Percentiles rank a stretch among this genome's conserved stretches.
Conservation (phyloP, 2,113 vertebrate genomes). For the Gasterosteus aculeatus region DNA sequence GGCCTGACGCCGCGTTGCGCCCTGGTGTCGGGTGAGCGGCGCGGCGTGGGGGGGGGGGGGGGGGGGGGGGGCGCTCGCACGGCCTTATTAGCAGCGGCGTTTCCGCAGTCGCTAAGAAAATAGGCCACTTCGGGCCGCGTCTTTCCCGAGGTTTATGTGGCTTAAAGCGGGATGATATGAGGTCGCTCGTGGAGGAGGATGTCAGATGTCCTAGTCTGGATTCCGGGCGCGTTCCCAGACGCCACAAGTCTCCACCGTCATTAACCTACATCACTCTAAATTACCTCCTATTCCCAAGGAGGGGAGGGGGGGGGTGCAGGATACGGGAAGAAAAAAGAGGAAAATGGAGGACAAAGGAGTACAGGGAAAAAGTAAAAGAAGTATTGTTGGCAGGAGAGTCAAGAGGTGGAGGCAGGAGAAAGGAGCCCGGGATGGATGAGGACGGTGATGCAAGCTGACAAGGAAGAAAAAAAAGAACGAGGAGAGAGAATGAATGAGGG, state of each 20-base stretch:
- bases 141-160: slow-evolving; percentile 5
- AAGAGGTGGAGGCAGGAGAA: slow-evolving; percentile 31
- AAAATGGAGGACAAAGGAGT: slow-evolving; percentile 42
- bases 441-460: slow-evolving; percentile 63
- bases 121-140: slow-evolving; percentile 14
- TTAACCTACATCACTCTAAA: slow-evolving; percentile 79
- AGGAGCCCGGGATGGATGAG: slow-evolving; percentile 56
- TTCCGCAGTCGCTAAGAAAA: slow-evolving; percentile 19
- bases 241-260: slow-evolving; percentile 71
- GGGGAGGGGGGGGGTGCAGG: slow-evolving; percentile 15
- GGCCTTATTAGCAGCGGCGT: not conserved
- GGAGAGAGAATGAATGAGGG: slow-evolving; percentile 34
- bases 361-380: slow-evolving; percentile 15
- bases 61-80: slow-evolving; percentile 1
- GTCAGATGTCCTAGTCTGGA: slow-evolving; percentile 21
- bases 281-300: slow-evolving; percentile 72
- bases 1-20: not conserved
- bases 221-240: slow-evolving; percentile 32
- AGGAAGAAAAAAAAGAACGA: slow-evolving; percentile 22
- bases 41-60: not conserved
- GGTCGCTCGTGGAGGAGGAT: slow-evolving; percentile 47
- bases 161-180: slow-evolving; percentile 42
- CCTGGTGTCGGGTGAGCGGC: slow-evolving; percentile 12
- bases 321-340: slow-evolving; percentile 3
- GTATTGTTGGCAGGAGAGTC: slow-evolving; percentile 35